Base-by-base conservation (phyloP, 2,113 vertebrate genomes). In the Datnioides undecimradiatus region DNA sequence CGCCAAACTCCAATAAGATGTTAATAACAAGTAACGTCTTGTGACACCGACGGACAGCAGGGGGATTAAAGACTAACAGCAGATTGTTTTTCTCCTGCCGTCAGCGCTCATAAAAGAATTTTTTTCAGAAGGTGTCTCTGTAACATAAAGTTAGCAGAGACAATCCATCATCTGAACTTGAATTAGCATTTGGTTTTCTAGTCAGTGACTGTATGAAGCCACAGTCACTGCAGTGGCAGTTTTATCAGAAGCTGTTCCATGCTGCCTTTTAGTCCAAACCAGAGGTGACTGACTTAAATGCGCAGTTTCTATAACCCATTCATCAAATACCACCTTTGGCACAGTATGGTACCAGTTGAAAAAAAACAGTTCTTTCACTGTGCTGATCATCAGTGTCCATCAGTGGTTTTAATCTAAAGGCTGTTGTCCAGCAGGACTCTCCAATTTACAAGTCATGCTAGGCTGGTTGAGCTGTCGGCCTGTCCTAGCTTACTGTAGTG, bases 151-250 rank as follows among this genome's bases (percentile, higher is more conserved):
- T 31, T 33, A 17, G 65, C 17, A 79, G n/a, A 72, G 11, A 36
- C 41, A 69, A 75, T 46, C 23, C 55, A 75, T 66, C 43, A 73
- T 40, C 38, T 16, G 14, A 38, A 64, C 8, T n/a, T 48, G 43
- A 29, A 59, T 41, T 43, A 41, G 27, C 43, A 29, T 62, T 49
- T 48, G 49, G 6, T 62, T 38, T 49, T 73, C 11, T 36, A n/a
- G 11, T 8, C 46, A 64, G 8, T 38, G 38, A 2, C 31, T 34
- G 5, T n/a, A 27, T 65, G 2, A 13, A 31, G 19, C 4, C 25
- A 27, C 33, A 51, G 16, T 69, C 29, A 55, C 25, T 51, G 54
- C 19, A 27, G 23, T 4, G 11, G 11, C 52, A 38, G 4, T 41
- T 68, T 40, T 21, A 40, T 38, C 31, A 46, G 12, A 43, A 33